phyloP scores from a whole-genome alignment of 2,797 vertebrate genomes.

The Sorex maritimensis region DNA sequence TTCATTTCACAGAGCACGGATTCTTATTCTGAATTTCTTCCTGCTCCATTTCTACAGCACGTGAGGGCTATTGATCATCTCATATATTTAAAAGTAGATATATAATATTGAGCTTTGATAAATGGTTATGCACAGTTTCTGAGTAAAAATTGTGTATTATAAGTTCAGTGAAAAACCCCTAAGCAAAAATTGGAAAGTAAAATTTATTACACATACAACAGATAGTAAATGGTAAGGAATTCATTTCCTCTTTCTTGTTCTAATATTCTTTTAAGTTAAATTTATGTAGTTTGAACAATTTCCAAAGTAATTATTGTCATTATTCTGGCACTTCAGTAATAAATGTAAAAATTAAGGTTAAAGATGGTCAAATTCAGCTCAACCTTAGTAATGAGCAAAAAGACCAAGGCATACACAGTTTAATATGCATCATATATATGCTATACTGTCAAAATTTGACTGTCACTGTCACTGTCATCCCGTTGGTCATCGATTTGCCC shows the following conservation, averaged over 20 bases:
- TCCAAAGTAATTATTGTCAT: neutral
- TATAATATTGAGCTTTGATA: neutral
- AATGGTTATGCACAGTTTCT: neutral
- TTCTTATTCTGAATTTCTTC: neutral
- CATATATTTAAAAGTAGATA: conserved; percentile 7
- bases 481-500: too few relatives aligned
- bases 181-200: neutral
- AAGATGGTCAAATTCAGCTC: neutral
- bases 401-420: neutral
- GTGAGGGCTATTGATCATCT: neutral
- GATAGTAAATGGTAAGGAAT: neutral
- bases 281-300: neutral
- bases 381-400: neutral
- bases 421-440: neutral
- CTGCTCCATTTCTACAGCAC: neutral
- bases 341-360: conserved; percentile 15
- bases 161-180: conserved; percentile 14
- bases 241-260: neutral
- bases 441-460: neutral
- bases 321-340: conserved; percentile 1
- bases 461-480: too few relatives aligned
- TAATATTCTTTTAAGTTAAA: neutral
- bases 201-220: neutral
- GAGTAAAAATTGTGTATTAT: neutral
- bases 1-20: neutral